Conservation (phyloP, 2,797 vertebrate species). For the Urosaurus nigricauda region DNA sequence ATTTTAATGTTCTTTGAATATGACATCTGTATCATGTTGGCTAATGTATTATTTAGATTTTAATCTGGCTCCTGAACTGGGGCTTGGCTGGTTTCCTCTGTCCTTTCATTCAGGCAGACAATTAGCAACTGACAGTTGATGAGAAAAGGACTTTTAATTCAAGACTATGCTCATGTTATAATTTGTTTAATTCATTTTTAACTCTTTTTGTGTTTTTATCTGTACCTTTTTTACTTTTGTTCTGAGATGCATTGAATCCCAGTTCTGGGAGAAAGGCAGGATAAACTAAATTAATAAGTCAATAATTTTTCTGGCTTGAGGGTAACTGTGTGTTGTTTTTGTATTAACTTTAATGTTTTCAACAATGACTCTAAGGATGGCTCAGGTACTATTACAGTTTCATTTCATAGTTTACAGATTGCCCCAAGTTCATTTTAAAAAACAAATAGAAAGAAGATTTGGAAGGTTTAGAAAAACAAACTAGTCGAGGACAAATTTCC, state of each 20-base stretch:
- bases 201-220: no score
- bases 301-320: background rate
- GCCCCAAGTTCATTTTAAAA: background rate
- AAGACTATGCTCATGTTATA: no score
- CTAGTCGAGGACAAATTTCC: background rate
- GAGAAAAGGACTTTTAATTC: no score
- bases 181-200: no score
- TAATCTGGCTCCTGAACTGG: no score
- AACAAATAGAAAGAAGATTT: background rate
- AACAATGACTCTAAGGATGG: background rate
- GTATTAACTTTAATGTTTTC: background rate
- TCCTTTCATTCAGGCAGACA: no score
- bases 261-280: no score
- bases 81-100: no score
- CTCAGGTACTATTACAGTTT: background rate
- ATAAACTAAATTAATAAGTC: no score
- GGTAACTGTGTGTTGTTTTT: background rate
- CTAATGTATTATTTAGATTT: background rate
- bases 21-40: background rate
- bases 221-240: no score
- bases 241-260: no score
- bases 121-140: no score
- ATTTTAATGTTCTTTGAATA: background rate
- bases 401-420: background rate
- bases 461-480: background rate